Conservation (phyloP, 2,888 invertebrate species). For the Acleris cristana region DNA sequence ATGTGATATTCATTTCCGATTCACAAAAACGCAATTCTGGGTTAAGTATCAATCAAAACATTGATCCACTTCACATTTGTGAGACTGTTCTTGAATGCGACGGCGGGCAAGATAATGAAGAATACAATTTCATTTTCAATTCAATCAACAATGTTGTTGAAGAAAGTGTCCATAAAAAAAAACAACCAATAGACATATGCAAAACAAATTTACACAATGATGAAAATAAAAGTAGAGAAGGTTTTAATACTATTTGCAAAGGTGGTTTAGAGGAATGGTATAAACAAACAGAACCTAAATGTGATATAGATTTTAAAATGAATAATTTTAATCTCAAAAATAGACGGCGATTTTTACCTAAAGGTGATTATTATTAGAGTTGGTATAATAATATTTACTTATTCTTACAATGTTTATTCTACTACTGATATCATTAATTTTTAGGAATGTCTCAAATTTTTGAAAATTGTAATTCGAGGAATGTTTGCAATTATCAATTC, state of each 20-base stretch:
- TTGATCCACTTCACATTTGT: conserved; percentile 55
- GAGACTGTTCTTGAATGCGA: conserved; percentile 47
- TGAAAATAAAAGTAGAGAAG: background rate
- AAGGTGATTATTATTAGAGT: conserved; percentile 66
- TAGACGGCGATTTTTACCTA: conserved; percentile 81
- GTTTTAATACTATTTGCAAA: background rate
- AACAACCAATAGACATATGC: background rate
- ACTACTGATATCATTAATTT: background rate
- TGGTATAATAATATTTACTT: background rate
- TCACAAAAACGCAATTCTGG: conserved; percentile 36
- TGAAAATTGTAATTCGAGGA: conserved; percentile 58
- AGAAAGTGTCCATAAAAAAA: background rate
- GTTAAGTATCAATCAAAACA: conserved; percentile 16
- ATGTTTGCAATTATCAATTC: conserved; percentile 46
- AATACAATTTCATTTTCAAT: conserved; percentile 20
- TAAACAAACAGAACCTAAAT: background rate
- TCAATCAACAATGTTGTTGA: conserved; percentile 13
- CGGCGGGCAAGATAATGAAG: conserved; percentile 1
- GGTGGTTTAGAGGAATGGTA: background rate
- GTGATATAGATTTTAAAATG: background rate
- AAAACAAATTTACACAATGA: background rate
- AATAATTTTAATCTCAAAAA: conserved; percentile 64
- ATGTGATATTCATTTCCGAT: conserved; percentile 48
- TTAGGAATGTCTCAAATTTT: conserved; percentile 83
- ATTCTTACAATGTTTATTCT: too few relatives aligned